phyloP scores from a whole-genome alignment of 2,113 vertebrate genomes.

The Pampusana beccarii region DNA sequence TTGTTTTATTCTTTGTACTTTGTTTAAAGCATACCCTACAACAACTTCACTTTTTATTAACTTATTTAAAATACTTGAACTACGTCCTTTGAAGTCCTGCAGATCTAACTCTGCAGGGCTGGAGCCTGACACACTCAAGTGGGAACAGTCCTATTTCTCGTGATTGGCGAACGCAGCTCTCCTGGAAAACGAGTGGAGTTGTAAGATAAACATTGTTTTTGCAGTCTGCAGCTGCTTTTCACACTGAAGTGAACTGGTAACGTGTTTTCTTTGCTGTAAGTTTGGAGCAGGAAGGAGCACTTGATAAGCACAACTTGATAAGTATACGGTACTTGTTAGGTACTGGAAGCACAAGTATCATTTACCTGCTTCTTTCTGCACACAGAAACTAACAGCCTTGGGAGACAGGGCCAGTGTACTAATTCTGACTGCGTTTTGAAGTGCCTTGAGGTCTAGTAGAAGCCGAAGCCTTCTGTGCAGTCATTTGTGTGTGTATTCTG shows the following conservation, averaged over 20 bases:
- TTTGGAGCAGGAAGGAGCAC: neutral
- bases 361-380: neutral
- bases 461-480: neutral
- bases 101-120: neutral
- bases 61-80: neutral
- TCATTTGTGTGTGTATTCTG: neutral
- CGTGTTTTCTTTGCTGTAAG: neutral
- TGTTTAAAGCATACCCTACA: neutral
- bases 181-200: neutral
- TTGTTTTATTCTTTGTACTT: neutral
- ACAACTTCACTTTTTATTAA: neutral
- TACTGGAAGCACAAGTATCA: neutral
- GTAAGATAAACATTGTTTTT: slow-evolving; percentile 39
- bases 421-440: neutral
- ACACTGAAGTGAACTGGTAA: neutral
- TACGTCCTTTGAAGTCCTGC: neutral
- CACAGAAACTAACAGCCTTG: neutral
- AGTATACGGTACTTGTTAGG: neutral
- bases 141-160: neutral
- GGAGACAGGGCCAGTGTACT: neutral
- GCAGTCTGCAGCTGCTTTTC: neutral
- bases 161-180: neutral
- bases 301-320: slow-evolving; percentile 15
- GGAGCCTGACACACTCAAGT: neutral
- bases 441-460: neutral